These are phyloP conservation scores for Pseudolycoriella hygida DNA, from an alignment of 2,888 invertebrate genomes.

Conservation along the genomic window DNA sequence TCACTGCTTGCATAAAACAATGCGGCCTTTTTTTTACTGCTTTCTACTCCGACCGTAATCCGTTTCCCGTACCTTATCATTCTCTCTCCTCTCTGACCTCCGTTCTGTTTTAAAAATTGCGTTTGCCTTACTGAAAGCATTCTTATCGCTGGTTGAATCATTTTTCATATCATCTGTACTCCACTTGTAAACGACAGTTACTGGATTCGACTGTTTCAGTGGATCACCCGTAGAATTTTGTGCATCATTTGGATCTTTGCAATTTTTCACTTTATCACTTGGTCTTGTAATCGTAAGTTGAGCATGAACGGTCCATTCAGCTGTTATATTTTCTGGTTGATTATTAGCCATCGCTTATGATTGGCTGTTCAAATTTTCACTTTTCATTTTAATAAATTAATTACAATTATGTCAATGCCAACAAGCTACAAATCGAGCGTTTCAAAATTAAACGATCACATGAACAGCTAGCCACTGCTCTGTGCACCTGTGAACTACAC, in stretches of 20 bases:
- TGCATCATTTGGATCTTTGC: slow-evolving; percentile 6
- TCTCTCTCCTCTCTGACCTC: too few relatives aligned
- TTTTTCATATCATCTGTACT: slow-evolving; percentile 30
- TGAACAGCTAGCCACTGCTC: too few relatives aligned
- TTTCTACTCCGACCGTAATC: too few relatives aligned
- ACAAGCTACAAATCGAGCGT: too few relatives aligned
- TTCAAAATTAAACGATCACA: too few relatives aligned
- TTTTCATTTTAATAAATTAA: neutral
- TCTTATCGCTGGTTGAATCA: neutral
- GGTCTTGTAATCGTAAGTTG: slow-evolving; percentile 44
- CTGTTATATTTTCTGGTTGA: slow-evolving; percentile 24
- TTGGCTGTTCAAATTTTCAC: neutral
- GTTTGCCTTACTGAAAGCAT: neutral
- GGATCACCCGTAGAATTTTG: neutral
- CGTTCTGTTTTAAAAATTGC: neutral
- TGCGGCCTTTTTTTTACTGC: too few relatives aligned
- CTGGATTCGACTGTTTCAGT: slow-evolving; percentile 18
- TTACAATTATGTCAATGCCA: too few relatives aligned
- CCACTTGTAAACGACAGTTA: slow-evolving; percentile 30
- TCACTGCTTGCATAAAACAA: too few relatives aligned
- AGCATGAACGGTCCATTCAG: slow-evolving; percentile 51
- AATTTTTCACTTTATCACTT: slow-evolving; percentile 17
- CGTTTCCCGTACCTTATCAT: too few relatives aligned
- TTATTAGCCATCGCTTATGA: neutral
- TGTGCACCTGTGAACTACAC: too few relatives aligned